Evolutionary conservation across 2,888 invertebrate species (phyloP), one percentile per base, ranked within the genome.

Genomic region (Thumatha senex): DNA sequence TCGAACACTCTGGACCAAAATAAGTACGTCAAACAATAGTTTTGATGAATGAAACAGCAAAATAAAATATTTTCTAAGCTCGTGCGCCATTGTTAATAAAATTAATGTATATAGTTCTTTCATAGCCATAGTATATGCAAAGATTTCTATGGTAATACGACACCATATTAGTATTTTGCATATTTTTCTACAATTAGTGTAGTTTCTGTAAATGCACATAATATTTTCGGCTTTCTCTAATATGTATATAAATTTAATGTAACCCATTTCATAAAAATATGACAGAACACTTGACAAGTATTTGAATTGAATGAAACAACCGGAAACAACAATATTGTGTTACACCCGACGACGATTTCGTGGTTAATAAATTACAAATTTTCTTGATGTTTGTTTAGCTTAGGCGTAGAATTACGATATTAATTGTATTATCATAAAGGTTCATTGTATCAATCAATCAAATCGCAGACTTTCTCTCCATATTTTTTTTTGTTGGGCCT

Each of bases 261-360:
- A 29, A 13, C 12, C 11, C 45, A 45, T 45, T n/a, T 24, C 5
- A 24, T 4, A n/a, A n/a, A n/a, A n/a, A n/a, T n/a, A 5, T 24
- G 5, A 24, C 0, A 53, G 14, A 0, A 40, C 44, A 0, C 54
- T 7, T 8, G 61, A 40, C 10, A n/a, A 61, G 40, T 0, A 43
- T 18, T 1, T 68, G 64, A 12, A 66, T 42, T 9, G 63, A 18
- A 15, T 54, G 41, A 58, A 60, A 58, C 14, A 52, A 49, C n/a
- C n/a, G n/a, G n/a, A n/a, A n/a, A n/a, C 7, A 68, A 0, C 0
- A 31, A 33, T 7, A 40, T 8, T 14, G 49, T 55, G 0, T 36
- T 8, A 4, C 48, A 52, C 18, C 34, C 9, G 12, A 64, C 54
- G 33, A 30, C 12, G 44, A 29, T 3, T 58, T 54, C 3, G 56